These are phyloP conservation scores for Zaprionus inermis DNA, from an alignment of 1,140 invertebrate genomes.

Conservation along the genomic window DNA sequence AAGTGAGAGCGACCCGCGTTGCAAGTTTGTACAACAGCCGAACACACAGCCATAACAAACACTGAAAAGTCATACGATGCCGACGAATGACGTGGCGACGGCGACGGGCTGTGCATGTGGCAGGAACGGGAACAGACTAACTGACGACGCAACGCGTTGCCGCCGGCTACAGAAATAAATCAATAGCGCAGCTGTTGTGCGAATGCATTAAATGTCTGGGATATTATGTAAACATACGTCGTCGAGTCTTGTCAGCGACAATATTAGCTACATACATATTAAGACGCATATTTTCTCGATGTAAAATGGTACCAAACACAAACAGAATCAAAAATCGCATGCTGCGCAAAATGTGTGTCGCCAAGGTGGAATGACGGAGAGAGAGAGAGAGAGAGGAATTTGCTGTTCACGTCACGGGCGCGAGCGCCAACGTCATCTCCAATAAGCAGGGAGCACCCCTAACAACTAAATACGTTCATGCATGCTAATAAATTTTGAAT, in stretches of 20 bases:
- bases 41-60: constrained; percentile 29
- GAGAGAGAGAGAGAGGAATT: constrained; percentile 10
- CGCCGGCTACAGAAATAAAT: constrained; percentile 52
- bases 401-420: constrained; percentile 51
- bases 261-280: constrained; percentile 12
- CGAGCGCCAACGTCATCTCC: constrained; percentile 44
- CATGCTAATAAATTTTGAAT: constrained; percentile 4
- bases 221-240: constrained; percentile 54
- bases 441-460: constrained; percentile 17
- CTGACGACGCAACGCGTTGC: constrained; percentile 19
- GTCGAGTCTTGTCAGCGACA: constrained; percentile 22
- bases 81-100: constrained; percentile 42
- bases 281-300: constrained; percentile 34
- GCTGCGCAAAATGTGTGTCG: constrained; percentile 21
- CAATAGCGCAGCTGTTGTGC: constrained; percentile 49
- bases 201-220: constrained; percentile 46
- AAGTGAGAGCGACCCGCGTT: constrained; percentile 23
- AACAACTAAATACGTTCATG: constrained; percentile 24
- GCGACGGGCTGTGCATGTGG: constrained; percentile 11
- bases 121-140: neutral
- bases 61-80: constrained; percentile 44
- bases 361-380: neutral
- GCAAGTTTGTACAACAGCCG: constrained; percentile 25
- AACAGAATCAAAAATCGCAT: constrained; percentile 15
- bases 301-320: neutral